Percentiles rank a stretch among this genome's conserved stretches.
Evolutionary conservation across 2,888 invertebrate species (phyloP).

Genomic region (Chamaedrilus cognettii): DNA sequence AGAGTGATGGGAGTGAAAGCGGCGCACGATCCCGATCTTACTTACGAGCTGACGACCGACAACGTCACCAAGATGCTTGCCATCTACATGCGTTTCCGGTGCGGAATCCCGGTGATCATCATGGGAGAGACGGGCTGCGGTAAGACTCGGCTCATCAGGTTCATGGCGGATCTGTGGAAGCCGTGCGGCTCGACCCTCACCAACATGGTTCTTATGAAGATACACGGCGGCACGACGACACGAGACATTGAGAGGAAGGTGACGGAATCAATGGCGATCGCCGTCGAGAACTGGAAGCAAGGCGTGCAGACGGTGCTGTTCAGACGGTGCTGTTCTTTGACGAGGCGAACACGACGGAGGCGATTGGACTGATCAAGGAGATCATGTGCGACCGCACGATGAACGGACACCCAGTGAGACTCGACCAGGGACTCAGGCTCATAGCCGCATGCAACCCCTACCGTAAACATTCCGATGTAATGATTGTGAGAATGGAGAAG

Average conservation of each 20-base stretch:
- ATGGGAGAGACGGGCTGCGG: slow-evolving; percentile 59
- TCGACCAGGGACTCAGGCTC: slow-evolving; percentile 45
- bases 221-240: slow-evolving; percentile 52
- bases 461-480: slow-evolving; percentile 50
- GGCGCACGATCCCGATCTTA: slow-evolving; percentile 48
- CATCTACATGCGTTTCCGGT: slow-evolving; percentile 56
- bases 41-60: slow-evolving; percentile 55
- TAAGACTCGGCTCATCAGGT: slow-evolving; percentile 53
- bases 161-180: slow-evolving; percentile 50
- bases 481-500: slow-evolving; percentile 50
- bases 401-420: slow-evolving; percentile 43
- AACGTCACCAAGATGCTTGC: slow-evolving; percentile 56
- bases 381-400: slow-evolving; percentile 54
- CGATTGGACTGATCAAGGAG: too few relatives aligned
- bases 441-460: slow-evolving; percentile 58
- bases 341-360: slow-evolving; percentile 58
- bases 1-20: slow-evolving; percentile 46
- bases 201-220: slow-evolving; percentile 43
- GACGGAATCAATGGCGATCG: slow-evolving; percentile 41
- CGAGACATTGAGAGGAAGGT: slow-evolving; percentile 49
- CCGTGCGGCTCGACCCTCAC: slow-evolving; percentile 42
- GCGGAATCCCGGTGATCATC: slow-evolving; percentile 55
- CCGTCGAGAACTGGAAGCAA: slow-evolving; percentile 40
- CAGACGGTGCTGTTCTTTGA: too few relatives aligned
- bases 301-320: slow-evolving; percentile 48